phyloP scores from a whole-genome alignment of 2,888 invertebrate genomes.

The Acleris laterana region DNA sequence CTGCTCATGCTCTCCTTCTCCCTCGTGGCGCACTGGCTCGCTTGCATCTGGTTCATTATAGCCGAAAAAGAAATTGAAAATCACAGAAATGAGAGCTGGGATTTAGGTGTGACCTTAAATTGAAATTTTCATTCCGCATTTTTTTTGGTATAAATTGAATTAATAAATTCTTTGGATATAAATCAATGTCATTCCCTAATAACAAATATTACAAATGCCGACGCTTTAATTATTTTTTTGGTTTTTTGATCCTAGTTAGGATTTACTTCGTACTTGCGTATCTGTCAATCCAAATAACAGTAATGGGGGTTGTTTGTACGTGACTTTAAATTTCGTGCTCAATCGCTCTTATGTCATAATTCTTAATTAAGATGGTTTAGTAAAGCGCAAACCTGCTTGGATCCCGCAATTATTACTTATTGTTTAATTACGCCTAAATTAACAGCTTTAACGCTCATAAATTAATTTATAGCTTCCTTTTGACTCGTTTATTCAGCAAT shows the following conservation, averaged over 20 bases:
- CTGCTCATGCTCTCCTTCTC: conserved; percentile 97
- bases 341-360: conserved; percentile 25
- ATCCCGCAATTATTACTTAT: conserved; percentile 21
- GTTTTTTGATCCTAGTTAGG: too few relatives aligned
- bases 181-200: too few relatives aligned
- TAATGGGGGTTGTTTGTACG: conserved; percentile 9
- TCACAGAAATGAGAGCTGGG: conserved; percentile 88
- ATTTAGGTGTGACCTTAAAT: conserved; percentile 87
- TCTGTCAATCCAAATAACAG: neutral
- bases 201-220: too few relatives aligned
- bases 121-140: neutral
- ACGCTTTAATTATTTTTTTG: too few relatives aligned
- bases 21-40: conserved; percentile 97
- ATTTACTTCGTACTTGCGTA: neutral
- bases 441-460: conserved; percentile 19
- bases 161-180: too few relatives aligned
- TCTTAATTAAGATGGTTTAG: conserved; percentile 30
- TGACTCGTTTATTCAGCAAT: neutral
- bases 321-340: conserved; percentile 11
- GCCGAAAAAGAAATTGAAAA: conserved; percentile 95
- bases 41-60: conserved; percentile 98
- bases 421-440: conserved; percentile 21
- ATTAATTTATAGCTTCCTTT: conserved; percentile 21
- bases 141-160: neutral
- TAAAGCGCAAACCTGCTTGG: conserved; percentile 16